Conservation (phyloP, 2,113 vertebrate species). For the Odocoileus virginianus region DNA sequence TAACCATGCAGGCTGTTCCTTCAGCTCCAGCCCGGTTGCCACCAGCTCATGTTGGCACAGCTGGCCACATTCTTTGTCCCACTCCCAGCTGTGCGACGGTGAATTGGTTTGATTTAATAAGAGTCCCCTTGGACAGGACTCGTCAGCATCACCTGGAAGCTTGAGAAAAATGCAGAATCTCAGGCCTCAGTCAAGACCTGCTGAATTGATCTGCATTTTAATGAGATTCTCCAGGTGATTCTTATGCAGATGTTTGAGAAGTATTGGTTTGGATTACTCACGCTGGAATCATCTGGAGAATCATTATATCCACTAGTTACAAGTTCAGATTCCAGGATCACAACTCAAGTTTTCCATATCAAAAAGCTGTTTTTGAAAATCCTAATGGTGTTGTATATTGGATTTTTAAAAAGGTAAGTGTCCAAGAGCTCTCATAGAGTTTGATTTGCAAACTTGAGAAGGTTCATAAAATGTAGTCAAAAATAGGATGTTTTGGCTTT, state of each 20-base stretch:
- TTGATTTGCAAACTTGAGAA: neutral
- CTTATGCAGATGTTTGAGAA: neutral
- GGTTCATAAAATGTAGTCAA: neutral
- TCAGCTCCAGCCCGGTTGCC: neutral
- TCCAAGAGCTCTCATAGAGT: neutral
- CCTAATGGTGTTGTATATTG: neutral
- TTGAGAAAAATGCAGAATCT: neutral
- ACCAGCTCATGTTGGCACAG: neutral
- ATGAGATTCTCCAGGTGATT: neutral
- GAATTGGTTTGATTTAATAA: neutral
- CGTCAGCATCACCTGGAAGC: neutral
- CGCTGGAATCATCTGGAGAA: neutral
- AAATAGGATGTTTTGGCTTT: neutral
- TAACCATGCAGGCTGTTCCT: neutral
- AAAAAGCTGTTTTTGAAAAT: neutral
- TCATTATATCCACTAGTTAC: neutral
- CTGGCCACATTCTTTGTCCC: neutral
- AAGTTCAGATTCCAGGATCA: neutral
- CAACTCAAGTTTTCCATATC: neutral
- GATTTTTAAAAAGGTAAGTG: neutral
- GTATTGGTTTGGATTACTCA: neutral
- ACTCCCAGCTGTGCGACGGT: neutral
- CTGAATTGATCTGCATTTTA: neutral
- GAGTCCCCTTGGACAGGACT: neutral
- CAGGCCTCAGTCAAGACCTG: neutral